Evolutionary conservation across 1,140 invertebrate genomes (phyloP).

Genomic region (Drosophila repletoides): DNA sequence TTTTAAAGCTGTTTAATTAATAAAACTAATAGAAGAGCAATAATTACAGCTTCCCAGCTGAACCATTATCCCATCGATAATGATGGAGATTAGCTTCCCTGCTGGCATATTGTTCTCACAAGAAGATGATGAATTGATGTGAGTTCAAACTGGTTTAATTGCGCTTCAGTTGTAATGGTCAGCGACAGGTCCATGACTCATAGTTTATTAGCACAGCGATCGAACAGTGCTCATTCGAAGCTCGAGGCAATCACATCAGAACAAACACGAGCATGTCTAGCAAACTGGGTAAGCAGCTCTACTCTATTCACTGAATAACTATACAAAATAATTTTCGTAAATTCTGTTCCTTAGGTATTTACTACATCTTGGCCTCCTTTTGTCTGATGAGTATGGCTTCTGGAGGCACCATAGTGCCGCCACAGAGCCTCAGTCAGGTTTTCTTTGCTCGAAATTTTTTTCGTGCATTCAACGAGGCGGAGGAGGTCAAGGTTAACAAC

Average conservation of each 20-base stretch:
- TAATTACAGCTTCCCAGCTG: no score
- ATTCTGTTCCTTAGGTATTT: not conserved
- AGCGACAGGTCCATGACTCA: not conserved
- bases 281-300: conserved; percentile 1
- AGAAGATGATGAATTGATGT: not conserved
- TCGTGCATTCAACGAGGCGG: conserved; percentile 30
- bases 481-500: conserved; percentile 2
- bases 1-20: no score
- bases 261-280: not conserved
- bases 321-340: not conserved
- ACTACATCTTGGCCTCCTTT: not conserved
- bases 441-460: conserved; percentile 67
- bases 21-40: no score
- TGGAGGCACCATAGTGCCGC: conserved; percentile 41
- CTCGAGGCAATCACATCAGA: conserved; percentile 14
- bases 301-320: not conserved
- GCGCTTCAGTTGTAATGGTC: not conserved
- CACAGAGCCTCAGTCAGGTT: conserved; percentile 42
- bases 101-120: not conserved
- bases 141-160: not conserved
- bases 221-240: not conserved
- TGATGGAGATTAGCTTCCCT: not conserved
- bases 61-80: no score
- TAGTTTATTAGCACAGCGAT: not conserved
- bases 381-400: conserved; percentile 44